Evolutionary conservation across 2,113 vertebrate genomes (phyloP).

Genomic region (Vanacampus margaritifer): DNA sequence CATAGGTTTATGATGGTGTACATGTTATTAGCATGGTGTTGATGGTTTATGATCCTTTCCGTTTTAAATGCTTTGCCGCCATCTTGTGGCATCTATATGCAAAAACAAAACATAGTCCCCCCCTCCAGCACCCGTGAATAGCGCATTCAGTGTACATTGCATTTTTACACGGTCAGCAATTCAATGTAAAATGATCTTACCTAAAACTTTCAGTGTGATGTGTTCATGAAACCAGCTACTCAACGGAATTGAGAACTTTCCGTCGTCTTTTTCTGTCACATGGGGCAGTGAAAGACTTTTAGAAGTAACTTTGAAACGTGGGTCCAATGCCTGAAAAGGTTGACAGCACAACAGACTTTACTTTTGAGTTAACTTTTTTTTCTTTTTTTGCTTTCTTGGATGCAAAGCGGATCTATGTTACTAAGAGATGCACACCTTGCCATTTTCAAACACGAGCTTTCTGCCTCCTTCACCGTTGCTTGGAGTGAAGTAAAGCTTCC

Average conservation of each 20-base stretch:
- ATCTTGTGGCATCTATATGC: too few relatives aligned
- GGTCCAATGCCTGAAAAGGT: constrained; percentile 19
- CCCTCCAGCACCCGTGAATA: neutral
- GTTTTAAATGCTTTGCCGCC: neutral
- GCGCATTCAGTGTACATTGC: neutral
- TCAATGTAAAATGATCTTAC: constrained; percentile 27
- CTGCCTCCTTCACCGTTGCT: neutral
- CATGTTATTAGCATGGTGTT: neutral
- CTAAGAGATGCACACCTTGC: constrained; percentile 16
- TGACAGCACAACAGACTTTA: constrained; percentile 10
- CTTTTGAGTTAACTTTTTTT: too few relatives aligned
- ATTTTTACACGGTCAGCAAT: neutral
- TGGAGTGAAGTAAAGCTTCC: constrained; percentile 31
- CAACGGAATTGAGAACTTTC: neutral
- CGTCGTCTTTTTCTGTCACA: constrained; percentile 35
- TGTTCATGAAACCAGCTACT: rapidly evolving
- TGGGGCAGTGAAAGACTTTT: neutral
- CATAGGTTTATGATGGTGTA: too few relatives aligned
- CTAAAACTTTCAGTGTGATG: constrained; percentile 11
- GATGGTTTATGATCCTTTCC: neutral
- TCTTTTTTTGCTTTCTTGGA: neutral
- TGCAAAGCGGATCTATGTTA: neutral
- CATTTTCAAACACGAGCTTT: constrained; percentile 1
- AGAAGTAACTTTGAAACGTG: neutral
- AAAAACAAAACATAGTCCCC: too few relatives aligned